Percentiles rank a stretch among this genome's conserved stretches.
These are phyloP conservation scores for Salvelinus fontinalis DNA, from an alignment of 2,113 vertebrate genomes.

Conservation along the genomic window DNA sequence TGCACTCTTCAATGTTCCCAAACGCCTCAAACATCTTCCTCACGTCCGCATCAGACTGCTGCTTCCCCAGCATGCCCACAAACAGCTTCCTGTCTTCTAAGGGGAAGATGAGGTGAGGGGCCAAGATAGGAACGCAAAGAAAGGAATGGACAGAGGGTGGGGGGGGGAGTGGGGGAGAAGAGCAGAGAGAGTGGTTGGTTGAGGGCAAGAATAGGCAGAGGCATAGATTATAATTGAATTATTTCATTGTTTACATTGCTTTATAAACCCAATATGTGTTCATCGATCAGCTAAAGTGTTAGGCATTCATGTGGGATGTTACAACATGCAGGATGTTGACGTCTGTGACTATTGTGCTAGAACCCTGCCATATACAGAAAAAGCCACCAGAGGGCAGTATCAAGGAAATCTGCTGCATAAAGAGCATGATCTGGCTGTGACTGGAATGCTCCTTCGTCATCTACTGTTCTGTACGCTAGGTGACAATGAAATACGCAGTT, in stretches of 20 bases:
- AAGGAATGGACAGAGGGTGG: background rate
- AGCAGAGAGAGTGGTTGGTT: background rate
- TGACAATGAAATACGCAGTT: slow-evolving; percentile 27
- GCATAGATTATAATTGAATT: background rate
- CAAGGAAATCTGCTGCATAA: slow-evolving; percentile 22
- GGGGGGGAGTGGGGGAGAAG: background rate
- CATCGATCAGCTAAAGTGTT: too few relatives aligned
- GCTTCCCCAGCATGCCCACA: slow-evolving; percentile 94
- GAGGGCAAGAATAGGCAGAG: background rate
- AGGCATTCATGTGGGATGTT: too few relatives aligned
- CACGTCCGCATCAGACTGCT: slow-evolving; percentile 91
- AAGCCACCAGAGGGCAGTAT: slow-evolving; percentile 62
- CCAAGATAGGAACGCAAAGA: background rate
- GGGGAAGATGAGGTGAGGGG: slow-evolving; percentile 63
- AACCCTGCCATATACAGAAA: slow-evolving; percentile 33
- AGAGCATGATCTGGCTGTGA: slow-evolving; percentile 63
- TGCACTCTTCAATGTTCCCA: slow-evolving; percentile 95
- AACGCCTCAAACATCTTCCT: slow-evolving; percentile 94
- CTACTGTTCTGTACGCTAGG: slow-evolving; percentile 59
- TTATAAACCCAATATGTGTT: too few relatives aligned
- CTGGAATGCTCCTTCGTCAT: slow-evolving; percentile 62
- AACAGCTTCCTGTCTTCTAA: slow-evolving; percentile 98
- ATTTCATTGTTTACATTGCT: background rate
- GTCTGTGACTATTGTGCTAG: background rate
- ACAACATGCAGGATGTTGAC: background rate